phyloP scores from a whole-genome alignment of 2,113 vertebrate genomes.

The Podocnemis expansa region DNA sequence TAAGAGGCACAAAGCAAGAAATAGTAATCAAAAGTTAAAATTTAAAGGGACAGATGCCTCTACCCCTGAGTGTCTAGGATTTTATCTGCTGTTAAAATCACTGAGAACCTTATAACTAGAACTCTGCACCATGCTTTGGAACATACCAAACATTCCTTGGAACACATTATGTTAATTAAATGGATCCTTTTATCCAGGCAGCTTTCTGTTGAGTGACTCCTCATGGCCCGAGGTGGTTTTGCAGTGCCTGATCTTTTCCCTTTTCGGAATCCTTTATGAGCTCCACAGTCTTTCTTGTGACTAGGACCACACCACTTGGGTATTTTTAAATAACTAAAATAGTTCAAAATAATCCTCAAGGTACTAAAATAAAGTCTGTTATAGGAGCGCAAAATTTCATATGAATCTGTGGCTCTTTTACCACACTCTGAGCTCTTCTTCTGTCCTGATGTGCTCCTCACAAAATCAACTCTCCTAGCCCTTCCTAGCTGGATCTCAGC shows the following conservation, averaged over 20 bases:
- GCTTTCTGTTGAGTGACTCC: background rate
- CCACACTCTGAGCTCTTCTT: background rate
- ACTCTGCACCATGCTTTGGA: background rate
- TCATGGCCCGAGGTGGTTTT: background rate
- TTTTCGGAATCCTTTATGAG: background rate
- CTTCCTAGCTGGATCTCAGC: background rate
- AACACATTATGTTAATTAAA: background rate
- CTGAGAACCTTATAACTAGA: background rate
- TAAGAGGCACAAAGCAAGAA: background rate
- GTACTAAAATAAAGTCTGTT: background rate
- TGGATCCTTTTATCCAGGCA: background rate
- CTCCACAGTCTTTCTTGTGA: background rate
- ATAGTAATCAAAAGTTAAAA: background rate
- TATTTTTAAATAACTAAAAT: background rate
- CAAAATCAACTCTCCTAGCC: background rate
- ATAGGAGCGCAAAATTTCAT: background rate
- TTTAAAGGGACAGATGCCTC: background rate
- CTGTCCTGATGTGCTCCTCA: background rate
- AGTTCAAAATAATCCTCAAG: background rate
- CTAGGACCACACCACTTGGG: background rate
- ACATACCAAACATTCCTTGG: background rate
- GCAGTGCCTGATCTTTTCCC: background rate
- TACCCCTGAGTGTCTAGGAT: background rate
- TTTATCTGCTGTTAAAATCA: background rate
- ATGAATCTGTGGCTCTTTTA: background rate